phyloP scores from a whole-genome alignment of 2,888 invertebrate species.

The Malacosoma neustria region DNA sequence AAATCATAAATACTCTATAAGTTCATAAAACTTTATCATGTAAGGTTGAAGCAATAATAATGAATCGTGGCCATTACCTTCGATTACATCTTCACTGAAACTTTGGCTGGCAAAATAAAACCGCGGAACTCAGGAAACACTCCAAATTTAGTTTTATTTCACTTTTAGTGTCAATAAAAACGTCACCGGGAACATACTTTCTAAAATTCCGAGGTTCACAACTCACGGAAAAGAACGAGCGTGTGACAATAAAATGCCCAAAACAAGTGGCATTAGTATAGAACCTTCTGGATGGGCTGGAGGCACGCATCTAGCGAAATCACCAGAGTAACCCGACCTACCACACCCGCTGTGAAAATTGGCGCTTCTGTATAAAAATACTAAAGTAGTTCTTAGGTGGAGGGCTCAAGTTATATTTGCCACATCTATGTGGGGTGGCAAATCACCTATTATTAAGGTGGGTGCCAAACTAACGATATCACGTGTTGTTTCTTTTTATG shows the following conservation, averaged over 20 bases:
- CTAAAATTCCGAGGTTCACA: constrained; percentile 48
- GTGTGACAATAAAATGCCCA: constrained; percentile 67
- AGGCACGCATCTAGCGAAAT: constrained; percentile 49
- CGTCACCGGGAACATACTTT: constrained; percentile 57
- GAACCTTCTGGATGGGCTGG: constrained; percentile 46
- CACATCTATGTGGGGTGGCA: constrained; percentile 35
- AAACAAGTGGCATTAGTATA: constrained; percentile 67
- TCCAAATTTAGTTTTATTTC: constrained; percentile 55
- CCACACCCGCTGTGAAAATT: constrained; percentile 11
- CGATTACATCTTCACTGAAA: background rate
- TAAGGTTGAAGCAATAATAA: background rate
- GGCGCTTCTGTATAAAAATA: background rate
- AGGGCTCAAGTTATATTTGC: constrained; percentile 34
- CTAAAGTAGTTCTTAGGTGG: constrained; percentile 12
- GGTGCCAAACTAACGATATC: constrained; percentile 66
- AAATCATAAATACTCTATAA: background rate
- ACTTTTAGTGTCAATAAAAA: constrained; percentile 60
- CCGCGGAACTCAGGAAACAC: constrained; percentile 53
- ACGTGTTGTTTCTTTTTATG: constrained; percentile 67
- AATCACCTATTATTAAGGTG: constrained; percentile 69
- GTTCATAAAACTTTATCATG: background rate
- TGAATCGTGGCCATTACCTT: background rate
- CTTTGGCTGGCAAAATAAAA: constrained; percentile 24
- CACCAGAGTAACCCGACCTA: constrained; percentile 27
- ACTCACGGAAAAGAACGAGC: constrained; percentile 49